phyloP scores from a whole-genome alignment of 2,113 vertebrate species.

The Nyctereutes procyonoides region DNA sequence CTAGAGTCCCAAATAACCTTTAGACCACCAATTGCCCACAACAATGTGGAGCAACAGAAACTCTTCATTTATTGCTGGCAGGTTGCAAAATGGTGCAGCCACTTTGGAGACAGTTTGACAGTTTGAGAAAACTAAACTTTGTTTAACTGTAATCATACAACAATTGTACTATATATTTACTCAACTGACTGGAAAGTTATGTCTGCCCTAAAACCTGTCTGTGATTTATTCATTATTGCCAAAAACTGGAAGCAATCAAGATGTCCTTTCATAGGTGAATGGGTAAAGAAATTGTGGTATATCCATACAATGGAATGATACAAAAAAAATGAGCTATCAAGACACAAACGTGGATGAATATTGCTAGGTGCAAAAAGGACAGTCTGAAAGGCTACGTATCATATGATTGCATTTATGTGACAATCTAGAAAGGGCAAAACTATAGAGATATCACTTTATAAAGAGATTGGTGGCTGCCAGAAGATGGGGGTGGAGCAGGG shows the following conservation, averaged over 20 bases:
- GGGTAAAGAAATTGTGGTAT: not conserved
- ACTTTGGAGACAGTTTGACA: not conserved
- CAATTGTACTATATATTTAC: not conserved
- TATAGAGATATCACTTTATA: not conserved
- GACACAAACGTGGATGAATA: not conserved
- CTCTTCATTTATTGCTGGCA: not conserved
- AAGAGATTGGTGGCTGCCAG: not conserved
- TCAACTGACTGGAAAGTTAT: not conserved
- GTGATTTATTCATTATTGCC: not conserved
- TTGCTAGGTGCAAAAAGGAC: not conserved
- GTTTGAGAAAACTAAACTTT: not conserved
- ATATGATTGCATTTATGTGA: not conserved
- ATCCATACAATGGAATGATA: not conserved
- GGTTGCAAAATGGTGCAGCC: not conserved
- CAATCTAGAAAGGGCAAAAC: not conserved
- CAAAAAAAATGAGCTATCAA: not conserved
- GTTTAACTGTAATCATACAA: not conserved
- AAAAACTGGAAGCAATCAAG: not conserved
- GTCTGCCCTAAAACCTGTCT: not conserved
- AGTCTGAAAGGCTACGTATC: too few relatives aligned
- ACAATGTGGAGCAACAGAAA: too few relatives aligned
- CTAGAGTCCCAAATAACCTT: not conserved
- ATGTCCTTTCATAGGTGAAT: not conserved
- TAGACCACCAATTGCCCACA: not conserved
- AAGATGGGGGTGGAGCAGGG: not conserved